Evolutionary conservation across 2,113 vertebrate genomes (phyloP), one percentile per base, ranked within the genome.

Genomic region (Hippocampus zosterae): DNA sequence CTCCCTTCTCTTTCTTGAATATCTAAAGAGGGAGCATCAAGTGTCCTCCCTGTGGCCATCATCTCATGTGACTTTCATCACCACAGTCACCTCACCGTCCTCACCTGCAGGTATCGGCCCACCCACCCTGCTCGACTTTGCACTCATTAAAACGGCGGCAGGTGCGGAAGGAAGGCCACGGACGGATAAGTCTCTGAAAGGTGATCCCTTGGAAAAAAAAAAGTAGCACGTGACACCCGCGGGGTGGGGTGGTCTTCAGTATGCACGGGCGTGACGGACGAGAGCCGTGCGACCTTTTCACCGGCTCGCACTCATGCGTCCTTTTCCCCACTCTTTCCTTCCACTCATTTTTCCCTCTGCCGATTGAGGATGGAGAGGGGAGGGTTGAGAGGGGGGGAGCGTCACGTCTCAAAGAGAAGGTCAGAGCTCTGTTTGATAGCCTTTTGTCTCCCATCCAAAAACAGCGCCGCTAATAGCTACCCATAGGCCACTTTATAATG

Each of bases 391-490:
- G 65, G 66, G 67, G 66, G 67, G 67, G 65, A 66, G 79, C 73
- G 67, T 80, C 81, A 74, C 76, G 70, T 81, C 71, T 81, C 69
- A 73, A 69, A 74, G 65, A 74, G 83, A 85, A 86, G 84, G 85
- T 85, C 86, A 74, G 74, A 68, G 68, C 73, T 82, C 74, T 59
- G 40, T 84, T 86, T 84, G 72, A 83, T 85, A 79, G 78, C 80
- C 72, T 81, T 87, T 80, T 84, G 85, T 87, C 74, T 85, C 62
- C 72, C 53, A 70, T 83, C 81, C 78, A 87, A 88, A 87, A 83
- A 73, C 81, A 87, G 80, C 73, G 29, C 67, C 65, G 62, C 82
- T 89, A 86, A 86, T 84, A 80, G 84, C 84, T 83, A 69, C 74
- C 79, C 76, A 75, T 77, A 75, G 83, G 83, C 79, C 84, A 83